phyloP scores from a whole-genome alignment of 2,888 invertebrate species.

The Polydesmus complanatus region DNA sequence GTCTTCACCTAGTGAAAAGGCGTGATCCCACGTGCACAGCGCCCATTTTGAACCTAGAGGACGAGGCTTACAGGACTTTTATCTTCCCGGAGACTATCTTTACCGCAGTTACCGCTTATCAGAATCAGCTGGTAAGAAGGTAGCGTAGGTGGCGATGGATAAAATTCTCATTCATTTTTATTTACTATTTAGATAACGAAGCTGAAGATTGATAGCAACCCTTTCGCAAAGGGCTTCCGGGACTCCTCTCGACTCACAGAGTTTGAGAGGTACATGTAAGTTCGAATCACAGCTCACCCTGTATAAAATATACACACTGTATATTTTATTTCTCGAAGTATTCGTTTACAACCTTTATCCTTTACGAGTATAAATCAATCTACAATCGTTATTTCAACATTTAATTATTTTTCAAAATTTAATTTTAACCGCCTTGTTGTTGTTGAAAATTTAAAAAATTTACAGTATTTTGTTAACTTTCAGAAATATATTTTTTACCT shows the following conservation, averaged over 20 bases:
- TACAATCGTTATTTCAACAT: no score
- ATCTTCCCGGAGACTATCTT: slow-evolving; percentile 96
- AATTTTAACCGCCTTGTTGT: no score
- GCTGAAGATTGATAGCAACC: slow-evolving; percentile 97
- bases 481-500: no score
- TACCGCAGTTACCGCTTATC: slow-evolving; percentile 98
- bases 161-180: not conserved
- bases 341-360: no score
- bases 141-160: not conserved
- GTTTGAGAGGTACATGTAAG: slow-evolving; percentile 55
- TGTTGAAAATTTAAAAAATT: no score
- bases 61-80: slow-evolving; percentile 88
- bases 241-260: slow-evolving; percentile 91
- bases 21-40: slow-evolving; percentile 48
- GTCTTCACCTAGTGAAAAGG: slow-evolving; percentile 87
- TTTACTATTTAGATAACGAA: slow-evolving; percentile 71
- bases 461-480: no score
- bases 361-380: no score
- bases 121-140: slow-evolving; percentile 78
- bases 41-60: slow-evolving; percentile 62
- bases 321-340: no score
- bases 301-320: no score
- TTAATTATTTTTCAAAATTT: no score
- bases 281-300: no score
- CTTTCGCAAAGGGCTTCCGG: slow-evolving; percentile 95